Evolutionary conservation across 2,888 invertebrate genomes (phyloP).

Genomic region (Sialis fuliginosa): DNA sequence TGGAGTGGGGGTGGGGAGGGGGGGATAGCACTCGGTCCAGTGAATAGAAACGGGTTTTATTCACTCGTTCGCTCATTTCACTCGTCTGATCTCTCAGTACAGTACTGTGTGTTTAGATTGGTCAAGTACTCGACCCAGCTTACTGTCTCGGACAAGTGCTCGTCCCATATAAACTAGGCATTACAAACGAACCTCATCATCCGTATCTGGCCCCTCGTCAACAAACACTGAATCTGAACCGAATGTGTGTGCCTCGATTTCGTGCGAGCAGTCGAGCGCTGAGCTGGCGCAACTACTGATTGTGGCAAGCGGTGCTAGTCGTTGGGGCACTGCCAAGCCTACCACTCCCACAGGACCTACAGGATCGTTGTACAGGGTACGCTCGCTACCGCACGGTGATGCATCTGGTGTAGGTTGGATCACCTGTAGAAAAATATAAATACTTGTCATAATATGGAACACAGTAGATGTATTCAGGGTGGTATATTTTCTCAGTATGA

Average conservation of each 20-base stretch:
- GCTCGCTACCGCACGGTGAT: constrained; percentile 60
- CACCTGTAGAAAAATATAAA: constrained; percentile 25
- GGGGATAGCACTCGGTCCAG: too few relatives aligned
- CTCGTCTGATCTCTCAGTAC: too few relatives aligned
- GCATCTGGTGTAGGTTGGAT: constrained; percentile 69
- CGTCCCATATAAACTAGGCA: too few relatives aligned
- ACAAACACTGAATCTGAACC: constrained; percentile 69
- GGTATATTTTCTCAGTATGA: too few relatives aligned
- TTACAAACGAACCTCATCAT: constrained; percentile 59
- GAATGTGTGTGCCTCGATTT: constrained; percentile 43
- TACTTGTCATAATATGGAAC: too few relatives aligned
- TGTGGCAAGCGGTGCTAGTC: constrained; percentile 61
- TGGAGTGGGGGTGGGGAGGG: too few relatives aligned
- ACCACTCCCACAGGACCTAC: constrained; percentile 9
- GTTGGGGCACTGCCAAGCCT: constrained; percentile 17
- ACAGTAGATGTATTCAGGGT: too few relatives aligned
- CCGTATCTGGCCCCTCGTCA: constrained; percentile 57
- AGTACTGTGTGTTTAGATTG: too few relatives aligned
- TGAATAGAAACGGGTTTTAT: too few relatives aligned
- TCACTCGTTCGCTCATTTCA: too few relatives aligned
- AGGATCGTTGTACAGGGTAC: constrained; percentile 27
- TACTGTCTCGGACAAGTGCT: too few relatives aligned
- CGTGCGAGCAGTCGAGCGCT: constrained; percentile 32
- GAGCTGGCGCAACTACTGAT: constrained; percentile 62
- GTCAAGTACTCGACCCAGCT: too few relatives aligned